Evolutionary conservation across 2,113 vertebrate genomes (phyloP).

Genomic region (Anser brachyrhynchus): DNA sequence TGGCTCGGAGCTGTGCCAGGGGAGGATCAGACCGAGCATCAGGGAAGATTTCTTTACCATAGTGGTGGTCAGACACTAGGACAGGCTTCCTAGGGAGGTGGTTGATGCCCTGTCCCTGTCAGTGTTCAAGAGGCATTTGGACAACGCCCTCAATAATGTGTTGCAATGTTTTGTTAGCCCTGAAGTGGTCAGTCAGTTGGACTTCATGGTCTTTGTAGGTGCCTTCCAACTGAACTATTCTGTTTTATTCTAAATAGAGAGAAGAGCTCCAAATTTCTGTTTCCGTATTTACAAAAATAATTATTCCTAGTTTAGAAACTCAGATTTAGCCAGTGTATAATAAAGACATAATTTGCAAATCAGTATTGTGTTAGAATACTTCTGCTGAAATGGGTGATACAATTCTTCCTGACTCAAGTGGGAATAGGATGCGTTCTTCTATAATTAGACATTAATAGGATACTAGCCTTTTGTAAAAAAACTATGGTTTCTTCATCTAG

Average conservation of each 20-base stretch:
- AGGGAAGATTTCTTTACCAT: background rate
- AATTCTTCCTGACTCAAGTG: background rate
- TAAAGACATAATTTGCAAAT: background rate
- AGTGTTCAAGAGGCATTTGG: no score
- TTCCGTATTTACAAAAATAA: background rate
- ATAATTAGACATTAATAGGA: background rate
- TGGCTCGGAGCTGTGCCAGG: background rate
- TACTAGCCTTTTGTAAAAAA: background rate
- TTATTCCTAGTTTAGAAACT: background rate
- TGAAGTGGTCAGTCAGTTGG: background rate
- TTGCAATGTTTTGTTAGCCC: no score
- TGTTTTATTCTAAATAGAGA: background rate
- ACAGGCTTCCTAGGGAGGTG: no score
- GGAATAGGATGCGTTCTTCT: background rate
- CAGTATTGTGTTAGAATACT: background rate
- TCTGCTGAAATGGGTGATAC: background rate
- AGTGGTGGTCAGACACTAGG: no score
- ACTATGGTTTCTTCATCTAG: background rate
- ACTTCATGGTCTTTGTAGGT: background rate
- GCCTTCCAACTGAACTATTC: background rate
- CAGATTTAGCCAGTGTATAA: background rate
- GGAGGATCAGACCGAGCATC: background rate
- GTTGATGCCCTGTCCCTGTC: no score
- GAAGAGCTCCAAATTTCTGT: background rate
- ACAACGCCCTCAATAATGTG: no score